A percentile compares a stretch with the other conserved stretches of the same genome.
phyloP scores from a whole-genome alignment of 2,113 vertebrate genomes.

The Barnardius zonarius region DNA sequence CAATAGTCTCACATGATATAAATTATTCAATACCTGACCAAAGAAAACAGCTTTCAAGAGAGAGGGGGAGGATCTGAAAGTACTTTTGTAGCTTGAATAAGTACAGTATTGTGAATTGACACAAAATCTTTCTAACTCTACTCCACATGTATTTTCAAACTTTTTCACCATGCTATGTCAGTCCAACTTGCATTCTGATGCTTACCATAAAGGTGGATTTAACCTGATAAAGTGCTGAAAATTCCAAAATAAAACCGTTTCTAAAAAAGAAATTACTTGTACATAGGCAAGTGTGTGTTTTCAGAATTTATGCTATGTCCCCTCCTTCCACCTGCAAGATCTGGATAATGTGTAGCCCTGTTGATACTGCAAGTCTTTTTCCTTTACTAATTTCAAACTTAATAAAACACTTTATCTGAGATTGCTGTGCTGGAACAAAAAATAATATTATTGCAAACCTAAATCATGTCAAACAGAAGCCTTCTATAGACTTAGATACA shows the following conservation, averaged over 20 bases:
- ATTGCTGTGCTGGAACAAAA: neutral
- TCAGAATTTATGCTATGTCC: neutral
- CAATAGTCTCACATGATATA: conserved; percentile 61
- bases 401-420: neutral
- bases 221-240: neutral
- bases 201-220: neutral
- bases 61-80: conserved; percentile 44
- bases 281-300: neutral
- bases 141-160: neutral
- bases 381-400: neutral
- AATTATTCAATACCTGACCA: conserved; percentile 64
- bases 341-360: neutral
- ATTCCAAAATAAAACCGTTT: neutral
- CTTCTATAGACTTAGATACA: neutral
- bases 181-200: neutral
- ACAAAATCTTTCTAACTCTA: neutral
- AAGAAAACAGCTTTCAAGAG: conserved; percentile 57
- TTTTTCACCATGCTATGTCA: neutral
- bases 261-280: neutral
- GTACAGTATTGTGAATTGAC: neutral
- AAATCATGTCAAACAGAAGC: neutral
- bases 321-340: neutral
- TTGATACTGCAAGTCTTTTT: neutral
- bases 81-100: conserved; percentile 50
- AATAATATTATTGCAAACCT: neutral